These are phyloP conservation scores for Craseonycteris thonglongyai DNA, from an alignment of 2,113 vertebrate genomes.

Conservation along the genomic window DNA sequence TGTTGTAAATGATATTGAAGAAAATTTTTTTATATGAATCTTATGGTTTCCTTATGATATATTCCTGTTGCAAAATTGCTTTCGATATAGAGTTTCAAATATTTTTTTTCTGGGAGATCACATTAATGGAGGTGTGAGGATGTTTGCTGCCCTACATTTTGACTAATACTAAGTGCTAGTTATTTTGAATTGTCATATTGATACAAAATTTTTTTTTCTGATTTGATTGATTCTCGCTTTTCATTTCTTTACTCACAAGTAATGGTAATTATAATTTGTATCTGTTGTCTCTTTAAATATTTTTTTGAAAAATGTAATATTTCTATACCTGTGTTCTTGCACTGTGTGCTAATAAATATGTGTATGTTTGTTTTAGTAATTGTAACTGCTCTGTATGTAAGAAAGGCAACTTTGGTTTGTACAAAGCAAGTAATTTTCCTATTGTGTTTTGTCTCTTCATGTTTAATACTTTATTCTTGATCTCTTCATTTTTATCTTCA, in stretches of 20 bases:
- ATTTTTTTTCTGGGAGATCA: not conserved
- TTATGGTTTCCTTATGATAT: not conserved
- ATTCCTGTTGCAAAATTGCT: not conserved
- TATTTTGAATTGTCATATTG: not conserved
- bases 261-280: not conserved
- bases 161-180: not conserved
- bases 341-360: not conserved
- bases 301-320: not conserved
- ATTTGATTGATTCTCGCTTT: not conserved
- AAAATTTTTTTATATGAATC: not conserved
- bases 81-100: not conserved
- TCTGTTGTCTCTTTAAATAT: not conserved
- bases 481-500: not conserved
- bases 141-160: not conserved
- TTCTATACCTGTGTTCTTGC: not conserved
- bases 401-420: not conserved
- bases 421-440: not conserved
- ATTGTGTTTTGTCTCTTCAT: not conserved
- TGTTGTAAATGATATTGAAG: not conserved
- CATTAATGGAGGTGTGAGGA: not conserved
- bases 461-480: not conserved
- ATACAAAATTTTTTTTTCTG: too few relatives aligned
- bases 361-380: not conserved
- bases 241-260: not conserved
- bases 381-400: not conserved